These are phyloP conservation scores for Aphidoletes aphidimyza DNA, from an alignment of 2,888 invertebrate species.

Conservation along the genomic window DNA sequence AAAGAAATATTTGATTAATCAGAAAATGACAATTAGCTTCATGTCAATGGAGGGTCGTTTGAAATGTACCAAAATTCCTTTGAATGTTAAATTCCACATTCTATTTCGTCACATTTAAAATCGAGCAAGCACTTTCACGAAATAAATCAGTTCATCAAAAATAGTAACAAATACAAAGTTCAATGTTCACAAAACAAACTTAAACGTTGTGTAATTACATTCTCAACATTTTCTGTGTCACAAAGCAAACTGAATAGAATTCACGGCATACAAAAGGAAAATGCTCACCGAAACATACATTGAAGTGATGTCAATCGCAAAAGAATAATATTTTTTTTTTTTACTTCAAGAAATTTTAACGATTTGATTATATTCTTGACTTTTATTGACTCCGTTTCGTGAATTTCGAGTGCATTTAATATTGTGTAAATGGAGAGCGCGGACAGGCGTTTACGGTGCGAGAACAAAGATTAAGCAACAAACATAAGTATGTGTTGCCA, in stretches of 20 bases:
- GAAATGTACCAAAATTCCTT: not conserved
- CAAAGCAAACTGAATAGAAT: not conserved
- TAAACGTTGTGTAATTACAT: not conserved
- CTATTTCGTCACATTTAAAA: not conserved
- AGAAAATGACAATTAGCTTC: not conserved
- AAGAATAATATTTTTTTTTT: slow-evolving; percentile 32
- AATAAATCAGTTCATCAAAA: not conserved
- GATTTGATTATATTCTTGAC: slow-evolving; percentile 53
- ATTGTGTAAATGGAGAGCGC: slow-evolving; percentile 40
- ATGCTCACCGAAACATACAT: slow-evolving; percentile 23
- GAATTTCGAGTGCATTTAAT: not conserved
- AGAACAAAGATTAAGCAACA: not conserved
- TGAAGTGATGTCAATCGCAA: slow-evolving; percentile 41
- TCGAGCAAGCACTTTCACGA: not conserved
- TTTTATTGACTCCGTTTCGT: slow-evolving; percentile 20
- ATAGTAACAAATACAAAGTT: not conserved
- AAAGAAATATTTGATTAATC: not conserved
- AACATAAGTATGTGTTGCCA: slow-evolving; percentile 6
- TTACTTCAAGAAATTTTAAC: slow-evolving; percentile 21
- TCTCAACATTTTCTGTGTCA: slow-evolving; percentile 39
- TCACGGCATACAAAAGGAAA: not conserved
- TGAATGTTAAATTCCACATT: not conserved
- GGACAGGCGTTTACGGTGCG: not conserved
- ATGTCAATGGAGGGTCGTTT: not conserved
- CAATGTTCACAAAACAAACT: slow-evolving; percentile 5